Conservation (phyloP, 1,140 invertebrate species). For the Cydia splendana region DNA sequence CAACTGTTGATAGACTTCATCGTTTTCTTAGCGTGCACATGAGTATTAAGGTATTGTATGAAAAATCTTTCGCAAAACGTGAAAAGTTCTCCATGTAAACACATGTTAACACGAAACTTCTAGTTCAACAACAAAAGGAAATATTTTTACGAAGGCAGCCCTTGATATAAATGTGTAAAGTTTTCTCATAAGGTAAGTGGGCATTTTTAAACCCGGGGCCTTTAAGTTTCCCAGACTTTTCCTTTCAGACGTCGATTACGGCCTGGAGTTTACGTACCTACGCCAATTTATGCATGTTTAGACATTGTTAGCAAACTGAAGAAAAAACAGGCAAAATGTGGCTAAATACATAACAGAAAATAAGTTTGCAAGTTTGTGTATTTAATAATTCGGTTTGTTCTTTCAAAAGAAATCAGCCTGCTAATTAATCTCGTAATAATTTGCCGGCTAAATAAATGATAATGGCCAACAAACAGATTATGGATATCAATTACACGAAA, state of each 20-base stretch:
- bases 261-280: background rate
- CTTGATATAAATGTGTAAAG: conserved; percentile 48
- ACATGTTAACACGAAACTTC: conserved; percentile 43
- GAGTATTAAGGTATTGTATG: background rate
- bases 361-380: background rate
- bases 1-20: too few species aligned
- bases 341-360: background rate
- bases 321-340: background rate
- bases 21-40: too few species aligned
- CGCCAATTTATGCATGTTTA: conserved; percentile 33
- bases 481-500: too few species aligned
- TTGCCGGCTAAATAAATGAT: too few species aligned
- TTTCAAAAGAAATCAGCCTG: too few species aligned
- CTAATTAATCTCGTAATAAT: too few species aligned
- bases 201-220: conserved; percentile 35
- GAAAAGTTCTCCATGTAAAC: conserved; percentile 34
- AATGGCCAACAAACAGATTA: too few species aligned
- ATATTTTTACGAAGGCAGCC: conserved; percentile 40
- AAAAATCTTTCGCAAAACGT: conserved; percentile 15
- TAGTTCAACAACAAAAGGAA: conserved; percentile 5
- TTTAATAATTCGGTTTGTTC: background rate
- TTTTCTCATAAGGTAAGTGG: conserved; percentile 55
- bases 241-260: conserved; percentile 32
- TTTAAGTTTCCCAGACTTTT: conserved; percentile 19
- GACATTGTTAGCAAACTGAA: background rate